These are phyloP conservation scores for Zaprionus inermis DNA, from an alignment of 1,140 invertebrate genomes.

Conservation along the genomic window DNA sequence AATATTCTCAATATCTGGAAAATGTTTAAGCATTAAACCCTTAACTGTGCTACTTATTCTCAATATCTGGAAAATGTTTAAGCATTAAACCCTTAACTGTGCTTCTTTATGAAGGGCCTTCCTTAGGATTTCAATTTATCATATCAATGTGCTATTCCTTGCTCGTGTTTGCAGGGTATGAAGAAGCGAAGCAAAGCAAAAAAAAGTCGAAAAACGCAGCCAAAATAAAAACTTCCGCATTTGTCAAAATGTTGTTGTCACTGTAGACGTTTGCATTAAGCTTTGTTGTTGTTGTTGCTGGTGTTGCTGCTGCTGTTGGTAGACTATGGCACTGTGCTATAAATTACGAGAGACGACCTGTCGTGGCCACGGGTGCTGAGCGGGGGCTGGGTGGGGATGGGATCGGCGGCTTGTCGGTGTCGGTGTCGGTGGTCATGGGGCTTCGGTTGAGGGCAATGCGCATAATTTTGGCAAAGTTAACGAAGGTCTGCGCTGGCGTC, in stretches of 20 bases:
- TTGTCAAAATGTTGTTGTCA: constrained; percentile 59
- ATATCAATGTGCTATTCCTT: background rate
- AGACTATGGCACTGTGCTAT: constrained; percentile 44
- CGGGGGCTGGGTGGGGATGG: background rate
- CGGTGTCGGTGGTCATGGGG: constrained; percentile 27
- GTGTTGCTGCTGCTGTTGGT: constrained; percentile 3
- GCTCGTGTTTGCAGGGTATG: constrained; percentile 1
- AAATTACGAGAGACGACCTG: constrained; percentile 75
- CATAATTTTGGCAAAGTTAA: constrained; percentile 82
- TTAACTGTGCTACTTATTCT: background rate
- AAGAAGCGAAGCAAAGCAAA: constrained; percentile 32
- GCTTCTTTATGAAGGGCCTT: background rate
- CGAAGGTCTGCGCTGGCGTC: constrained; percentile 60
- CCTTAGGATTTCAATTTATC: background rate
- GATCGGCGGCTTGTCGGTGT: background rate
- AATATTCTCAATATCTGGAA: background rate
- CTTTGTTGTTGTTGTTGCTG: constrained; percentile 23
- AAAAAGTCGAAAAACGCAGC: constrained; percentile 55
- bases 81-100: too few species aligned
- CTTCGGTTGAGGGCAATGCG: constrained; percentile 58
- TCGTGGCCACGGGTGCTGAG: constrained; percentile 26
- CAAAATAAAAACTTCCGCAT: constrained; percentile 75
- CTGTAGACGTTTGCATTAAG: constrained; percentile 19
- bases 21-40: background rate
- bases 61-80: background rate